Evolutionary conservation across 2,797 vertebrate genomes (phyloP).

Genomic region (Sorex maritimensis): DNA sequence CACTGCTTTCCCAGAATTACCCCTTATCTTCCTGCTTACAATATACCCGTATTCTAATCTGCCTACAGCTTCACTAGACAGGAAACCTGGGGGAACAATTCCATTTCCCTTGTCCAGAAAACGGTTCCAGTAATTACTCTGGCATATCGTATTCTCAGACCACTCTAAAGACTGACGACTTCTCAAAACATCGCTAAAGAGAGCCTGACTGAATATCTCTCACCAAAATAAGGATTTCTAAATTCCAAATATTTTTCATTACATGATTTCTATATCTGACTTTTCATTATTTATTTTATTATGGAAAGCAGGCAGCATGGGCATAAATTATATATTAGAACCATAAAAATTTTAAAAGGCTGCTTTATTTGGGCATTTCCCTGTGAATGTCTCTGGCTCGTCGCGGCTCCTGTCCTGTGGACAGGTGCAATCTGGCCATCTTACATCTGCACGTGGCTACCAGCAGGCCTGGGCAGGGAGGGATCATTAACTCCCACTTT

Average conservation of each 20-base stretch:
- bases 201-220: background rate
- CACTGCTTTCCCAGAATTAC: too few relatives aligned
- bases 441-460: slow-evolving; percentile 65
- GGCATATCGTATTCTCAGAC: background rate
- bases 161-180: background rate
- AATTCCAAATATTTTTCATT: slow-evolving; percentile 8
- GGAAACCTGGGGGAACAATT: background rate
- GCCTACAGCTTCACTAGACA: background rate
- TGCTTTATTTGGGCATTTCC: slow-evolving; percentile 10
- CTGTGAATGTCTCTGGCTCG: background rate
- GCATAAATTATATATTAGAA: slow-evolving; percentile 54
- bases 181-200: slow-evolving; percentile 34
- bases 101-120: slow-evolving; percentile 60
- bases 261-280: slow-evolving; percentile 29
- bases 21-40: too few relatives aligned
- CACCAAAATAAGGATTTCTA: background rate
- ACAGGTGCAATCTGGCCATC: background rate
- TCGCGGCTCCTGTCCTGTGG: background rate
- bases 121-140: slow-evolving; percentile 10
- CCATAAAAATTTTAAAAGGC: slow-evolving; percentile 53
- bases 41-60: background rate
- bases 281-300: slow-evolving; percentile 61
- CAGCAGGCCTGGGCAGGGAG: slow-evolving; percentile 58
- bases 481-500: slow-evolving; percentile 71
- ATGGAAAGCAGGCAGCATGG: background rate